Evolutionary conservation across 64 coral and sea anemone genomes (phyloP), one percentile per base, ranked within the genome.

Genomic region (Dendrophyllia cribrosa): DNA sequence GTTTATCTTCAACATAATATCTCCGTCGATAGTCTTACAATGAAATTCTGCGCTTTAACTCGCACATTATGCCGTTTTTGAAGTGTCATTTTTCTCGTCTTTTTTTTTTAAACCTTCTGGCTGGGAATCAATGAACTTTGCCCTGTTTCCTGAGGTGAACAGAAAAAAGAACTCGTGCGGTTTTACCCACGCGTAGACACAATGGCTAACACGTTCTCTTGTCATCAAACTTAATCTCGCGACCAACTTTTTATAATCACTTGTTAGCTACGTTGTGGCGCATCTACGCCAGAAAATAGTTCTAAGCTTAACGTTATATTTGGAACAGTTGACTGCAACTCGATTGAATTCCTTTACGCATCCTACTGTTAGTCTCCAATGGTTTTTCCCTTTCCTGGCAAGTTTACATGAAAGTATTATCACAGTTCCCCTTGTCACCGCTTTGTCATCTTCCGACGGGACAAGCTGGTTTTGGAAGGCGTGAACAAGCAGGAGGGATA

Each of bases 321-420:
- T 10, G 25, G 51, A 78, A 58, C 48, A 9, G 20, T 14, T 4
- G 46, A 11, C 73, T 0, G 20, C 43, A 79, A 79, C 13, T 43
- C 4, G 34, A 44, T 45, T 16, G 9, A 82, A 82, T 82, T 65
- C 79, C 59, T 47, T 66, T 82, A 49, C 17, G 59, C 59, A 82
- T 49, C 19, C 80, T 67, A 61, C 12, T 6, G 61, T 61, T 79
- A 10, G 21, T 15, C 14, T 7, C 22, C 20, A 22, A 11, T 12
- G 56, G 22, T 15, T 53, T 59, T 55, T 25, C 20, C 20, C 6
- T 23, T 52, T 77, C 20, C 79, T 65, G 3, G 23, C 53, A 25
- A 19, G 14, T 5, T 64, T 20, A 46, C 11, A 64, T 44, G 1
- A 5, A 49, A 8, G 48, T 4, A 14, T 6, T 2, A 9, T 11